These are phyloP conservation scores for Daboia siamensis DNA, from an alignment of 2,113 vertebrate genomes.

Conservation along the genomic window DNA sequence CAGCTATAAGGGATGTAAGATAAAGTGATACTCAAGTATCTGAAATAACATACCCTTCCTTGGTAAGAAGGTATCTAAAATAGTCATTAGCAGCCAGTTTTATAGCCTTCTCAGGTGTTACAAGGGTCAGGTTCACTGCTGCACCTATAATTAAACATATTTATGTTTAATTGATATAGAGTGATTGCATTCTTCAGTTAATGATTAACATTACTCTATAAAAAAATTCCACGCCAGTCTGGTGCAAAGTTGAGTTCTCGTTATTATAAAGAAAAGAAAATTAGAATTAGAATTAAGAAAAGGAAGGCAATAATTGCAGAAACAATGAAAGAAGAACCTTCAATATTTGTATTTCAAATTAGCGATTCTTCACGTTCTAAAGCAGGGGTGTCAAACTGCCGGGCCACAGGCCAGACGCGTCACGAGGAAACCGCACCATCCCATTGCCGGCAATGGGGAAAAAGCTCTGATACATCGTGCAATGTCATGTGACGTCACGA, in stretches of 20 bases:
- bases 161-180: background rate
- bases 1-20: background rate
- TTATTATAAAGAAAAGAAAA: background rate
- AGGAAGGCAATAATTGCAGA: background rate
- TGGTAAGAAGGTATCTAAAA: slow-evolving; percentile 73
- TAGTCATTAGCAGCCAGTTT: slow-evolving; percentile 80
- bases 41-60: slow-evolving; percentile 68
- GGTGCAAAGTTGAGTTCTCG: background rate
- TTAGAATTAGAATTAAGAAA: background rate
- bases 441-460: no score
- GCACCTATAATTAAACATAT: slow-evolving; percentile 68
- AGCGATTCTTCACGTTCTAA: background rate
- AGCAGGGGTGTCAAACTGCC: background rate
- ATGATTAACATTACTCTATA: background rate
- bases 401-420: no score
- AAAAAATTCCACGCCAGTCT: background rate
- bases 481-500: no score
- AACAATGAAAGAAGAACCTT: background rate
- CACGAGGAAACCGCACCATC: no score
- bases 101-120: slow-evolving; percentile 80
- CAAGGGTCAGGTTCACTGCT: slow-evolving; percentile 77
- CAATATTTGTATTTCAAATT: background rate
- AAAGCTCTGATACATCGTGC: no score
- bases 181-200: background rate
- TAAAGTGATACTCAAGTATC: slow-evolving; percentile 21